Evolutionary conservation across 2,113 vertebrate species (phyloP).

Genomic region (Lamprologus lemairii): DNA sequence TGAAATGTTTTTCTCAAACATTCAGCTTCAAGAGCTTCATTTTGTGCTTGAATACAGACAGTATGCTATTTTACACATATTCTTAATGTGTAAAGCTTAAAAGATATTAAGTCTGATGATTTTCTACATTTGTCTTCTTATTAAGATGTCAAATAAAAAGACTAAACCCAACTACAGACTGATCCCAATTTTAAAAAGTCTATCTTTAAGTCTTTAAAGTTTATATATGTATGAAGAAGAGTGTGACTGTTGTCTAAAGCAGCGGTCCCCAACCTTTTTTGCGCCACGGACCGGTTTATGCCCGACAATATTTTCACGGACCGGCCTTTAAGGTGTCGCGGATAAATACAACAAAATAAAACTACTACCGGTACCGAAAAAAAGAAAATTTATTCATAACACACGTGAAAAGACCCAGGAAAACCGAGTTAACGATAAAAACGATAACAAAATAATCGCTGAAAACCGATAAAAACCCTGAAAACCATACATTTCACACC

Average conservation of each 20-base stretch:
- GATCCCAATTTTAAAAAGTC: rapidly evolving
- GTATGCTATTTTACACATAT: neutral
- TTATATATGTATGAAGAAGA: neutral
- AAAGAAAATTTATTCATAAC: neutral
- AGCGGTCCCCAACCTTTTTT: rapidly evolving
- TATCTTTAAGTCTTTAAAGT: neutral
- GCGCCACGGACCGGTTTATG: rapidly evolving
- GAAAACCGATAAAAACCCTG: rapidly evolving
- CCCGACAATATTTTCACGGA: rapidly evolving
- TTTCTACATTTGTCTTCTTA: neutral
- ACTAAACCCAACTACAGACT: rapidly evolving
- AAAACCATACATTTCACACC: neutral
- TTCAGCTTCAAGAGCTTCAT: neutral
- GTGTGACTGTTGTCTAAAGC: neutral
- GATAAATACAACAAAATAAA: neutral
- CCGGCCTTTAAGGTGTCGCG: neutral
- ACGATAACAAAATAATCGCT: rapidly evolving
- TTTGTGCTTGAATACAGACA: neutral
- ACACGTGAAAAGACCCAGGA: rapidly evolving
- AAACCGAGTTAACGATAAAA: rapidly evolving
- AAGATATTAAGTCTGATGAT: neutral
- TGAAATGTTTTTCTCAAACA: neutral
- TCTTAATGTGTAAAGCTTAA: neutral
- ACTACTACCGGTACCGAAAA: rapidly evolving
- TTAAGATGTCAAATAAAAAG: neutral